phyloP scores from a whole-genome alignment of 2,113 vertebrate genomes.

The Cavia porcellus region DNA sequence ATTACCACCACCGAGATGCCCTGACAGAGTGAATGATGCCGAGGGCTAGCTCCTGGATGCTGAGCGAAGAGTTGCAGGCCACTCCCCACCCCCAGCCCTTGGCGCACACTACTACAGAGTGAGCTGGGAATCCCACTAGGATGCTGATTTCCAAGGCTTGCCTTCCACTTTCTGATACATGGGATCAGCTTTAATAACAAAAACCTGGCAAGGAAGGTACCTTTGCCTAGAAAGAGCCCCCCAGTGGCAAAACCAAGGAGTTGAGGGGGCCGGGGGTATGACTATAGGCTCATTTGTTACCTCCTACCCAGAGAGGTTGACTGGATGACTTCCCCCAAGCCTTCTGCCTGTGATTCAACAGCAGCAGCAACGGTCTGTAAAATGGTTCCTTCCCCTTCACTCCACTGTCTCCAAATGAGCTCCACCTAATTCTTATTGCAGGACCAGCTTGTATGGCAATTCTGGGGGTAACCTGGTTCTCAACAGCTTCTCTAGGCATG shows the following conservation, averaged over 20 bases:
- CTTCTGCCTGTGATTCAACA: not conserved
- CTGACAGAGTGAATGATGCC: conserved; percentile 81
- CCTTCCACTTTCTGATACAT: conserved; percentile 77
- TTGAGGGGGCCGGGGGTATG: not conserved
- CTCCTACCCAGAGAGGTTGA: not conserved
- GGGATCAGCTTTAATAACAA: conserved; percentile 82
- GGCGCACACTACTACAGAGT: conserved; percentile 43
- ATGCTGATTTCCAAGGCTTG: conserved; percentile 72
- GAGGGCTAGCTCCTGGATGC: conserved; percentile 68
- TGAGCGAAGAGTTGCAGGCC: not conserved
- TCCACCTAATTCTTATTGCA: not conserved
- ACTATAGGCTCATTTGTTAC: conserved; percentile 61
- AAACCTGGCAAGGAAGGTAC: conserved; percentile 80
- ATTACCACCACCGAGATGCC: conserved; percentile 72
- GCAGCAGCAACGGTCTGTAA: not conserved
- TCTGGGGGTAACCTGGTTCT: not conserved
- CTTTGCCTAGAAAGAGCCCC: conserved; percentile 68
- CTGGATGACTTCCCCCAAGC: not conserved
- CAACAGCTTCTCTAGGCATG: not conserved
- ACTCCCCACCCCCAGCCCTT: conserved; percentile 67
- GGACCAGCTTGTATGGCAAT: not conserved
- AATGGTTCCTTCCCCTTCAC: not conserved
- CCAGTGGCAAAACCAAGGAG: conserved; percentile 73
- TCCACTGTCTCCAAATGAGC: not conserved
- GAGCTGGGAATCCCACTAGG: conserved; percentile 71